Conservation (phyloP, 1,140 invertebrate genomes). For the Spodoptera litura region DNA sequence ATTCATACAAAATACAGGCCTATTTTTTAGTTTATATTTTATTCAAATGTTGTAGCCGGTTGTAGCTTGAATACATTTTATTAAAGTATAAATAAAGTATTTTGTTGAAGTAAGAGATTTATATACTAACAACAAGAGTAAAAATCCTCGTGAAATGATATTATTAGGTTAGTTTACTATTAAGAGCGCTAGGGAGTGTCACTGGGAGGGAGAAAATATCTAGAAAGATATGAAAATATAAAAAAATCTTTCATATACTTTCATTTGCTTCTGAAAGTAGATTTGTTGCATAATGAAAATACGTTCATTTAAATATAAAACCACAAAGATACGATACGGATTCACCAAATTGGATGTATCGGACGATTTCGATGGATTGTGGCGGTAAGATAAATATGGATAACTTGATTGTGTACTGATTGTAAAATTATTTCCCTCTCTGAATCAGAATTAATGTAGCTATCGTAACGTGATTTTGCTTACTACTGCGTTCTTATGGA, state of each 20-base stretch:
- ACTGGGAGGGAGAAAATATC: neutral
- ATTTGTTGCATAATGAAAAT: slow-evolving; percentile 18
- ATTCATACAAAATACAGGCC: neutral
- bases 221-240: neutral
- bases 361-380: slow-evolving; percentile 24
- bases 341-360: slow-evolving; percentile 7
- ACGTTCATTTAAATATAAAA: neutral
- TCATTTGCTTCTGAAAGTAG: slow-evolving; percentile 3
- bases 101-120: neutral
- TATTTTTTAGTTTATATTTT: slow-evolving; percentile 29
- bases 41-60: slow-evolving; percentile 9
- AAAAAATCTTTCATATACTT: neutral
- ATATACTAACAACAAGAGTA: neutral
- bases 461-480: neutral
- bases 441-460: slow-evolving; percentile 7
- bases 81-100: neutral
- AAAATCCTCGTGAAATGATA: neutral
- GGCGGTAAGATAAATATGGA: slow-evolving; percentile 12
- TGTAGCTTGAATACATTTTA: slow-evolving; percentile 18
- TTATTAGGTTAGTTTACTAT: neutral
- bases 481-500: neutral
- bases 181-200: neutral
- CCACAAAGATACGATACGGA: neutral
- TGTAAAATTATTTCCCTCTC: slow-evolving; percentile 15
- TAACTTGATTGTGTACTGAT: neutral